Percentiles rank a stretch among this genome's conserved stretches.
Evolutionary conservation across 2,888 invertebrate genomes (phyloP).

Genomic region (Dorcus hopei): DNA sequence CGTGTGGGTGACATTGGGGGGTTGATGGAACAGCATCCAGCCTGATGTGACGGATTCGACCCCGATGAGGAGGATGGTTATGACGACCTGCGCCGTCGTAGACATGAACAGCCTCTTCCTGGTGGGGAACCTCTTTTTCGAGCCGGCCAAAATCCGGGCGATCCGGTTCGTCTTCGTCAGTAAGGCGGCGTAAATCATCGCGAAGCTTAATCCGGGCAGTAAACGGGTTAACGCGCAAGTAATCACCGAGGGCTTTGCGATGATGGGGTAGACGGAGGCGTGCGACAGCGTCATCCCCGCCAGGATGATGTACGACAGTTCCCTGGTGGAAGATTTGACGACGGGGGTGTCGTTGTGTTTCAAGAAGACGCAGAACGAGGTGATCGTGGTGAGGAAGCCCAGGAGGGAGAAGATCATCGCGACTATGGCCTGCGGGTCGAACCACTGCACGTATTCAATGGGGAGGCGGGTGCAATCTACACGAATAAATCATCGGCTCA

Average conservation of each 20-base stretch:
- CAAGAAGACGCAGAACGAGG: conserved; percentile 61
- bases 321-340: conserved; percentile 67
- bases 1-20: conserved; percentile 55
- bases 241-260: conserved; percentile 58
- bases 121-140: conserved; percentile 68
- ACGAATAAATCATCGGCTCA: conserved; percentile 5
- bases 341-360: conserved; percentile 72
- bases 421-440: conserved; percentile 60
- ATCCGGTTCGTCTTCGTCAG: conserved; percentile 77
- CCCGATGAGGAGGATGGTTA: conserved; percentile 61
- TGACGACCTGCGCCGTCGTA: conserved; percentile 57
- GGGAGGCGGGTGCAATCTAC: conserved; percentile 59
- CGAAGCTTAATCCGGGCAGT: conserved; percentile 59
- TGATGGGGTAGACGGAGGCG: conserved; percentile 61
- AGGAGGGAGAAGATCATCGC: conserved; percentile 58
- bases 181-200: conserved; percentile 71
- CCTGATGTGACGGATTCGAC: conserved; percentile 66
- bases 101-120: conserved; percentile 66
- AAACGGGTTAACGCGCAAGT: conserved; percentile 58
- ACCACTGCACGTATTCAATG: conserved; percentile 62
- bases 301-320: conserved; percentile 69
- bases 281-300: conserved; percentile 58
- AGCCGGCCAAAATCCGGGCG: conserved; percentile 69
- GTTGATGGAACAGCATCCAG: conserved; percentile 59
- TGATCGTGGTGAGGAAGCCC: conserved; percentile 62